Base-by-base conservation (phyloP, 2,888 invertebrate species). In the Dinocampus coccinellae region DNA sequence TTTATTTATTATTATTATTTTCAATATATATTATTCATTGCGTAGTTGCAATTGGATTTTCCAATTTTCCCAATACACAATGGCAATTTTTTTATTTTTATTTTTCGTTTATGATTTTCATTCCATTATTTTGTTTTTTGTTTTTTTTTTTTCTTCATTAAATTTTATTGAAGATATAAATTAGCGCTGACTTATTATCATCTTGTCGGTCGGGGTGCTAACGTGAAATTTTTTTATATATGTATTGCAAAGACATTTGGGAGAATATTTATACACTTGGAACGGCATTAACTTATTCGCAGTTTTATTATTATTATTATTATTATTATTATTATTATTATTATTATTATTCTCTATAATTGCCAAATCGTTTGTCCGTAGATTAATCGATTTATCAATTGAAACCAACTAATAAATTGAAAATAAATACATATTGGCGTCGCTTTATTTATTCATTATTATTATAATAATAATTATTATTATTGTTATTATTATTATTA, bases 261-360 rank as follows among this genome's bases (percentile, higher is more conserved):
- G 47, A 66, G 61, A 70, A 81, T 75, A 81, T 78, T 81, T 79
- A 80, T 76, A 81, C 77, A 79, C 76, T 78, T 80, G 79, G 79
- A 74, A 79, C 77, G 82, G 77, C 75, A 79, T 77, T 79, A 80
- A 73, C 75, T 78, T 79, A 79, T 79, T 79, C 74, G 76, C 75
- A 76, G 73, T 79, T 79, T 76, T 77, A 76, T n/a, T n/a, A n/a
- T n/a, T n/a, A n/a, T n/a, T n/a, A n/a, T n/a, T n/a, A n/a, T n/a
- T n/a, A n/a, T n/a, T n/a, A 72, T 60, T 69, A 65, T 73, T 79
- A 75, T 78, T 75, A 79, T 78, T 78, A 72, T 60, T 69, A 65
- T 73, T 79, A 75, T 78, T 75, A 79, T 78, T 78, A 79, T 79
- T 74, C 69, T 75, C 78, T 80, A 78, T 73, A 77, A 75, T 75